Evolutionary conservation across 2,797 vertebrate species (phyloP), one percentile per base, ranked within the genome.

Genomic region (Tinamus major): DNA sequence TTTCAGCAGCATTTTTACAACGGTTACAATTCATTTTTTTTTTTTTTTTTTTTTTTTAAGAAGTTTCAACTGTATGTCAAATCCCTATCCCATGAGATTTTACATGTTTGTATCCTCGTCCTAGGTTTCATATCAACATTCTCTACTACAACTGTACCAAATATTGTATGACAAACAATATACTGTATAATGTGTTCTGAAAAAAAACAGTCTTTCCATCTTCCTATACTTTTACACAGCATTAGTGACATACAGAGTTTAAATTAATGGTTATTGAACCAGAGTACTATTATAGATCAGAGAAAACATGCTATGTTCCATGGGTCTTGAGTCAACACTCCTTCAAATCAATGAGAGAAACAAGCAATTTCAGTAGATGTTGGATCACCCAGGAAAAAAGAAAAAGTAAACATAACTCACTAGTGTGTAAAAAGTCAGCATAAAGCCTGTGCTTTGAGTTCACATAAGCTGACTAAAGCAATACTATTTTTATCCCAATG

Each of bases 401-500:
- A 44, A 46, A 46, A 46, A 20, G 46, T 48, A 48, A 24, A 49
- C 48, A 49, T 48, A 49, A 49, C 51, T 76, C 79, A 91, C 82
- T 39, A 68, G 48, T 51, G 56, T 23, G 65, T 59, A 89, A 77
- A 89, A 29, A 71, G 69, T 95, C 93, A 90, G 65, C 76, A 78
- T 33, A 93, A 94, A 81, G 29, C 39, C 61, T 51, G 6, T 12
- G 11, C 68, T 94, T 46, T 55, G 46, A 94, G 79, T 79, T 90
- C 74, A 68, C 33, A 37, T 58, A 84, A 92, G 70, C 95, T 96
- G 89, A 96, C 15, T 4, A 74, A 81, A 93, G 89, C 4, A 2
- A 67, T 51, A 67, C 63, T 92, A 94, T 88, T 94, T 92, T 94
- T 94, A 95, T 76, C 76, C 27, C 79, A 76, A 41, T 80, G 85